Evolutionary conservation across 1,140 invertebrate genomes (phyloP).

Genomic region (Trialeurodes vaporariorum): DNA sequence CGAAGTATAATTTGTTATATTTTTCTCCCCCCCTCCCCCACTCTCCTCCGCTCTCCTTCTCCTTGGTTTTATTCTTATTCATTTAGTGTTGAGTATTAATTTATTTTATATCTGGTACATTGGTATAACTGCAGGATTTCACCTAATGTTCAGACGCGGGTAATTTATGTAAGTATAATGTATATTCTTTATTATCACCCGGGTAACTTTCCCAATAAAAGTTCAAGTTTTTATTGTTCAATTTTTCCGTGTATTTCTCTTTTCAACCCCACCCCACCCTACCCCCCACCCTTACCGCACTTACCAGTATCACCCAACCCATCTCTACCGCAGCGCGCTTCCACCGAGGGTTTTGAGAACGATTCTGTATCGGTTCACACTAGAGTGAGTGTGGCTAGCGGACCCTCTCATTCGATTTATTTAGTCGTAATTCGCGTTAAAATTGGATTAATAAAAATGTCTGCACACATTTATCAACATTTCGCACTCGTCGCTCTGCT

Average conservation of each 20-base stretch:
- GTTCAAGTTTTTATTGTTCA: background rate
- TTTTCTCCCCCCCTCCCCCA: too few species aligned
- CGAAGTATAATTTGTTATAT: background rate
- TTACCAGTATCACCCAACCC: too few species aligned
- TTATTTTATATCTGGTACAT: background rate
- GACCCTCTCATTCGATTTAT: background rate
- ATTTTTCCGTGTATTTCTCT: background rate
- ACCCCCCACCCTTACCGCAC: too few species aligned
- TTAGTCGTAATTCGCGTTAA: background rate
- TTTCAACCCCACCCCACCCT: too few species aligned
- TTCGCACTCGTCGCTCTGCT: too few species aligned
- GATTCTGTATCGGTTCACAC: too few species aligned
- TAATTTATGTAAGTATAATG: slow-evolving; percentile 1
- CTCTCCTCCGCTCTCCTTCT: background rate
- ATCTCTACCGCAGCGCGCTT: too few species aligned
- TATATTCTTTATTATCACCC: background rate
- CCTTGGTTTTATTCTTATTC: background rate
- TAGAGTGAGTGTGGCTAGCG: background rate
- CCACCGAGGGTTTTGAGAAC: too few species aligned
- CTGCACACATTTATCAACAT: background rate
- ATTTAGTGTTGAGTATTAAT: background rate
- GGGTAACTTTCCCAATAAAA: background rate
- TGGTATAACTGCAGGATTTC: background rate
- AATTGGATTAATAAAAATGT: background rate
- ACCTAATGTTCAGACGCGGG: background rate